Evolutionary conservation across 2,797 vertebrate species (phyloP).

Genomic region (Psittacula derbiana): DNA sequence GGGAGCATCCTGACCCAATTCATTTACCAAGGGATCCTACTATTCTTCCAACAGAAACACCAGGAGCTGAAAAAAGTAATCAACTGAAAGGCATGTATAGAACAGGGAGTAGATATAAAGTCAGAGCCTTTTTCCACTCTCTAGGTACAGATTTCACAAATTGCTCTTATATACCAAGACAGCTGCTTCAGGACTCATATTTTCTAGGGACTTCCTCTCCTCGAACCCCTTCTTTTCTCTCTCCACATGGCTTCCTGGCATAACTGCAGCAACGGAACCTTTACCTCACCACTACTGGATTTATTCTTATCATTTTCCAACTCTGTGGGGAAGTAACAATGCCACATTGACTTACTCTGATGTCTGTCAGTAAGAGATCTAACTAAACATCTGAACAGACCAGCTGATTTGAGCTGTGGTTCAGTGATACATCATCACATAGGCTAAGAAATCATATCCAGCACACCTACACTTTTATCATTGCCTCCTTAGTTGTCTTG

Average conservation of each 20-base stretch:
- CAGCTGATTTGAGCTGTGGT: neutral
- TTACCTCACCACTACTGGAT: neutral
- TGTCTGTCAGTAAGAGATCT: neutral
- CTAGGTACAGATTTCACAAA: neutral
- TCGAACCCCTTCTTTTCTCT: neutral
- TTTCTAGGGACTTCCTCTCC: neutral
- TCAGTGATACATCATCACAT: neutral
- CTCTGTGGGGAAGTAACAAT: neutral
- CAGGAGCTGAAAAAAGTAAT: neutral
- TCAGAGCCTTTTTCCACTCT: neutral
- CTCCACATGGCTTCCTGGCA: neutral
- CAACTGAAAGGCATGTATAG: neutral
- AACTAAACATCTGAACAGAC: slow-evolving; percentile 13
- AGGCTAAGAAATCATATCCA: slow-evolving; percentile 12
- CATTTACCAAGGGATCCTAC: neutral
- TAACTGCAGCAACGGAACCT: neutral
- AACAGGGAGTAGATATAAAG: neutral
- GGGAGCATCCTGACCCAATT: neutral
- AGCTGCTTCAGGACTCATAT: neutral
- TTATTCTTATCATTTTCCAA: neutral
- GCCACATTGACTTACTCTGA: neutral
- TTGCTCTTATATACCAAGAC: neutral
- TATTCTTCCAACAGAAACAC: neutral
- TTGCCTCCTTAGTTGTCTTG: neutral
- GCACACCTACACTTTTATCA: neutral